These are phyloP conservation scores for Sitophilus oryzae DNA, from an alignment of 1,140 invertebrate genomes.

Conservation along the genomic window DNA sequence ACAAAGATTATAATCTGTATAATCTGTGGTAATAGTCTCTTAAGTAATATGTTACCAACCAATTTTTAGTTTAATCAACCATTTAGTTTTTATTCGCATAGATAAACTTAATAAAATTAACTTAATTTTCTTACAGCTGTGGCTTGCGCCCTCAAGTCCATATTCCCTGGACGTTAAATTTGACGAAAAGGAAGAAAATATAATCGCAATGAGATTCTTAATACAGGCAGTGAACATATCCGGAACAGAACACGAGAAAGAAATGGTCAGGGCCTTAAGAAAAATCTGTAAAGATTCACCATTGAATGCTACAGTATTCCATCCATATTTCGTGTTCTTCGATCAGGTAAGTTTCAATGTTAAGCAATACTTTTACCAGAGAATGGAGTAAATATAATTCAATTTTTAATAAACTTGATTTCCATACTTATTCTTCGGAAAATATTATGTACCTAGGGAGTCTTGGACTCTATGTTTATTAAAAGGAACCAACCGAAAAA, in stretches of 20 bases:
- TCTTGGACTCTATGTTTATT: no score
- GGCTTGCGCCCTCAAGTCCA: constrained; percentile 65
- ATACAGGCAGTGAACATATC: constrained; percentile 86
- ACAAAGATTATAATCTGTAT: no score
- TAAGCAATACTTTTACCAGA: not conserved
- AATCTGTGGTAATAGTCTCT: no score
- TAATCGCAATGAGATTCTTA: constrained; percentile 77
- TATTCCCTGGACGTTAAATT: constrained; percentile 82
- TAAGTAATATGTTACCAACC: not conserved
- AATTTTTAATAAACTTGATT: not conserved
- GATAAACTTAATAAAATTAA: no score
- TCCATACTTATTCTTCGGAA: no score
- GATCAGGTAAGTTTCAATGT: constrained; percentile 60
- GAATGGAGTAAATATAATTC: no score
- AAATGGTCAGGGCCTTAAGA: constrained; percentile 79
- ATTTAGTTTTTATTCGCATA: no score
- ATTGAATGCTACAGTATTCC: constrained; percentile 84
- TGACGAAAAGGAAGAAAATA: constrained; percentile 62
- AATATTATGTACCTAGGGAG: no score
- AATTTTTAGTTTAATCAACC: not conserved
- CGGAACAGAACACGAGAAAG: constrained; percentile 84
- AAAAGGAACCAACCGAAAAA: no score
- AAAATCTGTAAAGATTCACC: constrained; percentile 70
- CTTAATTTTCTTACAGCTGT: constrained; percentile 52
- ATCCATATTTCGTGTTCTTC: constrained; percentile 93